Conservation (phyloP, 2,888 invertebrate genomes). For the Germaria angustata region DNA sequence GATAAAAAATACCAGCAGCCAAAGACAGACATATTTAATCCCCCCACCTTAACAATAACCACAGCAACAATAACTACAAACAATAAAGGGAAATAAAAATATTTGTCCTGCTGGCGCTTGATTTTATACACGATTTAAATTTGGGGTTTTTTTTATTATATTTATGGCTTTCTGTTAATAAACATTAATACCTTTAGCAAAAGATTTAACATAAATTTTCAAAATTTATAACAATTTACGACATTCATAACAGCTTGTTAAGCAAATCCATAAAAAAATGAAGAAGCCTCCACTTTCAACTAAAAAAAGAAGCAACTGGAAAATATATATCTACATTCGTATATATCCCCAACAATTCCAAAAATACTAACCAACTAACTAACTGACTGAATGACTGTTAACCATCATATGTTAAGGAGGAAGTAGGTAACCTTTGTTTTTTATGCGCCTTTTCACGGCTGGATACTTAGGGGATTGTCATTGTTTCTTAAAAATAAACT, state of each 20-base stretch:
- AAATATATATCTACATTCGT: no score
- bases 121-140: conserved; percentile 46
- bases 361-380: not conserved
- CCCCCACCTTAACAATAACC: conserved; percentile 45
- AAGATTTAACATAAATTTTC: conserved; percentile 66
- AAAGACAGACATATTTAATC: conserved; percentile 60
- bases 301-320: not conserved
- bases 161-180: conserved; percentile 57
- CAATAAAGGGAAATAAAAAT: conserved; percentile 44
- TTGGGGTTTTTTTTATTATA: conserved; percentile 31
- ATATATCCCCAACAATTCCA: conserved; percentile 27
- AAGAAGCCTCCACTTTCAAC: conserved; percentile 54
- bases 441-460: conserved; percentile 64
- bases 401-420: conserved; percentile 48
- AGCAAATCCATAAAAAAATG: conserved; percentile 66
- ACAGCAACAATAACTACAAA: not conserved
- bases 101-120: conserved; percentile 67
- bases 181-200: conserved; percentile 56
- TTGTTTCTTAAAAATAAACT: conserved; percentile 57
- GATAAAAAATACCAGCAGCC: conserved; percentile 62
- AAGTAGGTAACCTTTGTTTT: conserved; percentile 66
- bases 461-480: conserved; percentile 65
- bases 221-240: conserved; percentile 67
- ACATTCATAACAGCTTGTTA: conserved; percentile 69
- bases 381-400: conserved; percentile 42